A percentile compares a stretch with the other conserved stretches of the same genome.
phyloP scores from a whole-genome alignment of 2,113 vertebrate genomes.

The Melanerpes formicivorus region DNA sequence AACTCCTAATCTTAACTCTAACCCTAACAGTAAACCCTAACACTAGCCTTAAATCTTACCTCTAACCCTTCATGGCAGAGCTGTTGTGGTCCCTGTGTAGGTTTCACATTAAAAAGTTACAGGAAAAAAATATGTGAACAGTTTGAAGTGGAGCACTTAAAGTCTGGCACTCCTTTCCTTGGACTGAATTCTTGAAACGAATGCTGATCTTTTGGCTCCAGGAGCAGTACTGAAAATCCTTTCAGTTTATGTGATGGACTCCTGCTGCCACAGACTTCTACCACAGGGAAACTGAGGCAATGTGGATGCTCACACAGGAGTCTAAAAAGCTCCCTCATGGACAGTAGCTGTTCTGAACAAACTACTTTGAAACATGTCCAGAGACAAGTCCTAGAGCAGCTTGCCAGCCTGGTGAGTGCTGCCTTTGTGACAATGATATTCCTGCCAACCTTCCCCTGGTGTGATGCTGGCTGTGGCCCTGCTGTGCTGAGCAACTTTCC shows the following conservation, averaged over 20 bases:
- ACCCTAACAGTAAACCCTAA: no score
- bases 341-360: background rate
- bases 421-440: slow-evolving; percentile 76
- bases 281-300: background rate
- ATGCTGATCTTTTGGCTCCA: background rate
- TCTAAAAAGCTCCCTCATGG: background rate
- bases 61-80: background rate
- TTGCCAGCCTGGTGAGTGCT: slow-evolving; percentile 76
- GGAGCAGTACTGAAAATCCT: background rate
- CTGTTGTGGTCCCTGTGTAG: background rate
- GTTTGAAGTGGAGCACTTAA: background rate
- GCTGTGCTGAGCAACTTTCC: slow-evolving; percentile 71
- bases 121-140: background rate
- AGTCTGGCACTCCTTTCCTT: background rate
- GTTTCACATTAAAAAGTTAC: background rate
- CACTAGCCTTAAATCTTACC: no score
- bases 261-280: background rate
- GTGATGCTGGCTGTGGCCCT: slow-evolving; percentile 10
- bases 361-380: slow-evolving; percentile 45
- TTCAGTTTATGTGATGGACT: background rate
- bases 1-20: no score
- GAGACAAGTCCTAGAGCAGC: slow-evolving; percentile 80
- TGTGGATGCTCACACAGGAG: background rate
- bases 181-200: background rate
- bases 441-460: slow-evolving; percentile 76